phyloP scores from a whole-genome alignment of 2,113 vertebrate species.

The Mionectes macconnelli region DNA sequence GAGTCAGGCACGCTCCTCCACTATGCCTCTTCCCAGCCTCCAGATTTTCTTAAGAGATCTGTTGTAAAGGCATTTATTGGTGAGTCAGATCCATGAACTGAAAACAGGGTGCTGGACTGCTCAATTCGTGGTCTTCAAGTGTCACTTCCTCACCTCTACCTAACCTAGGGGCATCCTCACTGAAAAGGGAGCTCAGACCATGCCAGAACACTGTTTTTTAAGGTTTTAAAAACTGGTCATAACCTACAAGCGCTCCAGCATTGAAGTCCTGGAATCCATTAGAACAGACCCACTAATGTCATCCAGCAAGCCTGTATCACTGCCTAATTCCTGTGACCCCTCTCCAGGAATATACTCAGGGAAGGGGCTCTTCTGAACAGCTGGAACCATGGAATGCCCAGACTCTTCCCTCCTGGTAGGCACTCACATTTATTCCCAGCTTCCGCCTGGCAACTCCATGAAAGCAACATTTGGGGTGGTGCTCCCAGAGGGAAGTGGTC shows the following conservation, averaged over 20 bases:
- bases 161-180: neutral
- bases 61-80: neutral
- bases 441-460: neutral
- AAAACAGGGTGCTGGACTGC: neutral
- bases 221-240: neutral
- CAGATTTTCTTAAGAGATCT: neutral
- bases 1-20: neutral
- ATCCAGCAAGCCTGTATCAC: neutral
- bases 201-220: neutral
- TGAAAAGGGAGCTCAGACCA: neutral
- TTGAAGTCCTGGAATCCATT: neutral
- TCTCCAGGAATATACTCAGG: neutral
- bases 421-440: neutral
- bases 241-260: neutral
- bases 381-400: neutral
- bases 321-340: neutral
- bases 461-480: neutral
- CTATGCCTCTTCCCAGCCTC: neutral
- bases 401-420: neutral
- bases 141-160: neutral
- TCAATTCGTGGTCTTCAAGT: neutral
- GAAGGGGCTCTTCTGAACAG: neutral
- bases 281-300: neutral
- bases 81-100: neutral
- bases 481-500: neutral